A percentile compares a stretch with the other conserved stretches of the same genome.
Evolutionary conservation across 2,113 vertebrate species (phyloP).

Genomic region (Cromileptes altivelis): DNA sequence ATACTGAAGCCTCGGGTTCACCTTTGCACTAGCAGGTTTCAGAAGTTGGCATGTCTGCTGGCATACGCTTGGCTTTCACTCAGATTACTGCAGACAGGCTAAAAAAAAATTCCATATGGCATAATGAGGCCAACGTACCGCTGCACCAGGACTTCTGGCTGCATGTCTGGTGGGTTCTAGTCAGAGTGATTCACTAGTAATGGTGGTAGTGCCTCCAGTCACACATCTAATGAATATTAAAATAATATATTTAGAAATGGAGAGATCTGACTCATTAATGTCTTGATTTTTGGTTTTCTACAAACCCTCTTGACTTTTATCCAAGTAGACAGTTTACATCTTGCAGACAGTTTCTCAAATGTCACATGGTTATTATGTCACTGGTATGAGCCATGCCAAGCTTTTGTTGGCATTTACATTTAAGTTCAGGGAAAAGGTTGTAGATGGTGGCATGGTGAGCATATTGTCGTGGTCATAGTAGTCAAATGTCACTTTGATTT

Average conservation of each 20-base stretch:
- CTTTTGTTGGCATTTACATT: conserved; percentile 67
- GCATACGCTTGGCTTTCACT: conserved; percentile 18
- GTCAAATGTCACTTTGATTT: conserved; percentile 54
- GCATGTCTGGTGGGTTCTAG: conserved; percentile 16
- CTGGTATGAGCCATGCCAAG: conserved; percentile 39
- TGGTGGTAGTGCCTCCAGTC: conserved; percentile 29
- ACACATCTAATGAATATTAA: conserved; percentile 49
- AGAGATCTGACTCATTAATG: conserved; percentile 41
- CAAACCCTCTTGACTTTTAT: conserved; percentile 44
- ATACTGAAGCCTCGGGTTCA: conserved; percentile 45
- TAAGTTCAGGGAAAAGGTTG: conserved; percentile 55
- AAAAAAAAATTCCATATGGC: conserved; percentile 60
- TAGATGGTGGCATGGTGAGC: conserved; percentile 35
- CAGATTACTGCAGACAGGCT: conserved; percentile 48
- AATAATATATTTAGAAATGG: conserved; percentile 15
- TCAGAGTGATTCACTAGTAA: conserved; percentile 51
- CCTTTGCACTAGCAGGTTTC: conserved; percentile 58
- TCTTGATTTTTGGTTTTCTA: background rate
- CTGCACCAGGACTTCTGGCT: conserved; percentile 14
- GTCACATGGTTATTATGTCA: conserved; percentile 57
- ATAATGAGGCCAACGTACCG: conserved; percentile 55
- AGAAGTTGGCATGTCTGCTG: conserved; percentile 33
- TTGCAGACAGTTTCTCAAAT: conserved; percentile 62
- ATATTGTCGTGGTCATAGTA: background rate
- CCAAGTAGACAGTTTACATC: conserved; percentile 56